These are phyloP conservation scores for Microtus oregoni DNA, from an alignment of 2,113 vertebrate species.

Conservation along the genomic window DNA sequence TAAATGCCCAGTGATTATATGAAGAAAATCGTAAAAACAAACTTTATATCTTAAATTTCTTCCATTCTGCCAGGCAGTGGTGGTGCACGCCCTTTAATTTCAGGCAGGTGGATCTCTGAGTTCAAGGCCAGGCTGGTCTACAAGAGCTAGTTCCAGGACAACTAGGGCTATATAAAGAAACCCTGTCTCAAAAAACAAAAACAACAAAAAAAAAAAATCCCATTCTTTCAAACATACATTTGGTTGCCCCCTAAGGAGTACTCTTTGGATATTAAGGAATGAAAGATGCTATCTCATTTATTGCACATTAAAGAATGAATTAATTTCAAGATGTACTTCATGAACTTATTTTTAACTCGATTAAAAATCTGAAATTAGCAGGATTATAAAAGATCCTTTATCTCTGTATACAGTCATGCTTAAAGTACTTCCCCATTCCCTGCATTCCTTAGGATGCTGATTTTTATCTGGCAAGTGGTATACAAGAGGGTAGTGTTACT, in stretches of 20 bases:
- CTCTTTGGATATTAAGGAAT: background rate
- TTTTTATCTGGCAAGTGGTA: background rate
- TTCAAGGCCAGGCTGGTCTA: too few relatives aligned
- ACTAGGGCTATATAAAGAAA: background rate
- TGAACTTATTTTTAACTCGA: conserved; percentile 59
- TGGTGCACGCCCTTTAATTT: too few relatives aligned
- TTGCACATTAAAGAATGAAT: background rate
- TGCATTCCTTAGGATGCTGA: background rate
- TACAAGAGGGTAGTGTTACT: background rate
- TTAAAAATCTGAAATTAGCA: conserved; percentile 66
- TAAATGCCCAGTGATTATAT: background rate
- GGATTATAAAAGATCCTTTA: background rate
- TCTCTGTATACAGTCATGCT: background rate
- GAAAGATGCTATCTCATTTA: conserved; percentile 58
- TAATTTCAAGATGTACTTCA: conserved; percentile 36
- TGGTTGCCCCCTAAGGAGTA: background rate
- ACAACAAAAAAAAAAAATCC: too few relatives aligned
- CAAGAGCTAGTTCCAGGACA: too few relatives aligned
- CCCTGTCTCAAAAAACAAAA: too few relatives aligned
- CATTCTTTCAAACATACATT: conserved; percentile 10
- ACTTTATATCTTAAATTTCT: conserved; percentile 25
- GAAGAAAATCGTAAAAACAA: conserved; percentile 43
- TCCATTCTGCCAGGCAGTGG: too few relatives aligned
- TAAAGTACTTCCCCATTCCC: conserved; percentile 15
- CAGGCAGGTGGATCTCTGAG: too few relatives aligned